Evolutionary conservation across 2,888 invertebrate species (phyloP).

Genomic region (Gnatocerus cornutus): DNA sequence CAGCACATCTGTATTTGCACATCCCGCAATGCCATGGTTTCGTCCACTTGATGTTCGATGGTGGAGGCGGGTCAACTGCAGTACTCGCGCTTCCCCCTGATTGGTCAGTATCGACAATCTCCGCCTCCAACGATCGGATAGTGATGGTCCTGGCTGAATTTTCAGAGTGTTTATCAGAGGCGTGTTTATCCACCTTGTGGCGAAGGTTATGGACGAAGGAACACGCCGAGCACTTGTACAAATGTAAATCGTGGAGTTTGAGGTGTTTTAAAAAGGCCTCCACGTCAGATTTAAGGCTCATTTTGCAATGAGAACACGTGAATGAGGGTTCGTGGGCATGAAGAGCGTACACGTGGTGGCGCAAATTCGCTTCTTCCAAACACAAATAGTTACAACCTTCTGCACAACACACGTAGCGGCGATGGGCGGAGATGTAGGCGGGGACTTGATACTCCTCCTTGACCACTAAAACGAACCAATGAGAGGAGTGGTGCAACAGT

Average conservation of each 20-base stretch:
- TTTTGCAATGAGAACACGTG: slow-evolving; percentile 82
- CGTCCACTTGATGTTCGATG: slow-evolving; percentile 70
- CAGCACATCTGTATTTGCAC: slow-evolving; percentile 77
- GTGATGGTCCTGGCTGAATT: slow-evolving; percentile 71
- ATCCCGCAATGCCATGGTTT: slow-evolving; percentile 83
- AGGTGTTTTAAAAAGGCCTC: slow-evolving; percentile 78
- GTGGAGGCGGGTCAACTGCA: neutral
- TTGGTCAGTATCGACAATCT: slow-evolving; percentile 56
- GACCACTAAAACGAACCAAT: slow-evolving; percentile 15
- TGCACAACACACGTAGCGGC: slow-evolving; percentile 82
- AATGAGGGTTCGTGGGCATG: slow-evolving; percentile 75
- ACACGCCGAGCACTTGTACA: slow-evolving; percentile 84
- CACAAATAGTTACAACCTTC: slow-evolving; percentile 81
- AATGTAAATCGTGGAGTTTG: slow-evolving; percentile 81
- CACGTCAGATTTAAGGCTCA: slow-evolving; percentile 70
- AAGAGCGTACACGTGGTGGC: slow-evolving; percentile 81
- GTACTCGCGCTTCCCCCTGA: neutral
- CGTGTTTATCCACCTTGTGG: slow-evolving; percentile 79
- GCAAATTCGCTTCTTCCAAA: slow-evolving; percentile 81
- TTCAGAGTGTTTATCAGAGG: slow-evolving; percentile 75
- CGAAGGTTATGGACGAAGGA: slow-evolving; percentile 78
- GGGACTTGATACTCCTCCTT: slow-evolving; percentile 56
- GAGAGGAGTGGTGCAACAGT: neutral
- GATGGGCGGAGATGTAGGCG: slow-evolving; percentile 60
- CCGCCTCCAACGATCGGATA: slow-evolving; percentile 69